Percentiles rank a stretch among this genome's conserved stretches.
Conservation (phyloP, 2,888 invertebrate genomes). For the Diadromus collaris region DNA sequence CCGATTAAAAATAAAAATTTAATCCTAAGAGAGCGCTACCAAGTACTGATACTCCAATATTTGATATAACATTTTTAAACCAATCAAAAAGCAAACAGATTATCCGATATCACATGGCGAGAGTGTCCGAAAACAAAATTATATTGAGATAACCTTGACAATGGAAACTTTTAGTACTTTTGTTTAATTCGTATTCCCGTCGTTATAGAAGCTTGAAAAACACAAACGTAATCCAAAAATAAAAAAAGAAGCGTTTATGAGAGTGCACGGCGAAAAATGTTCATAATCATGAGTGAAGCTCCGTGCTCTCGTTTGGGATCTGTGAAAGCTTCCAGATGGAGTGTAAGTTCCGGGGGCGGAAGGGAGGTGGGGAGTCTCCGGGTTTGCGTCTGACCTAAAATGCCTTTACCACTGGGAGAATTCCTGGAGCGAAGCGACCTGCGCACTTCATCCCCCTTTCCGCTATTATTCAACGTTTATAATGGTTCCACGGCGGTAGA, state of each 20-base stretch:
- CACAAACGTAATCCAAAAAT: background rate
- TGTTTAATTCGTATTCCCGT: background rate
- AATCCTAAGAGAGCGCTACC: too few relatives aligned
- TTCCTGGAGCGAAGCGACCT: slow-evolving; percentile 39
- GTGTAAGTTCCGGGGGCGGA: slow-evolving; percentile 17
- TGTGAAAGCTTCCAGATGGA: slow-evolving; percentile 11
- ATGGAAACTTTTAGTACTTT: background rate
- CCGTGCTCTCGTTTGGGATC: slow-evolving; percentile 13
- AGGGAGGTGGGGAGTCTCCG: slow-evolving; percentile 33
- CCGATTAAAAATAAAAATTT: too few relatives aligned
- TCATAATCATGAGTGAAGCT: slow-evolving; percentile 26
- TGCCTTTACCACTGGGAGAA: slow-evolving; percentile 58
- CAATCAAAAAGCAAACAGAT: background rate
- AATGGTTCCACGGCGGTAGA: slow-evolving; percentile 60
- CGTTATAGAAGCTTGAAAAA: background rate
- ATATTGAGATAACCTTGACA: background rate
- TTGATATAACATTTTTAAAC: background rate
- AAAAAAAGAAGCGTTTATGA: background rate
- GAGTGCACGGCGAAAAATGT: slow-evolving; percentile 13
- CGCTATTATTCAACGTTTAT: slow-evolving; percentile 65
- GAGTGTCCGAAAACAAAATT: background rate
- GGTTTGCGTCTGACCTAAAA: slow-evolving; percentile 65
- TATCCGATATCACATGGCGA: background rate
- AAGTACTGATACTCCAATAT: too few relatives aligned
- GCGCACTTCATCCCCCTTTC: slow-evolving; percentile 43